Conservation (phyloP, 2,888 invertebrate genomes). For the Schizotus pectinicornis region DNA sequence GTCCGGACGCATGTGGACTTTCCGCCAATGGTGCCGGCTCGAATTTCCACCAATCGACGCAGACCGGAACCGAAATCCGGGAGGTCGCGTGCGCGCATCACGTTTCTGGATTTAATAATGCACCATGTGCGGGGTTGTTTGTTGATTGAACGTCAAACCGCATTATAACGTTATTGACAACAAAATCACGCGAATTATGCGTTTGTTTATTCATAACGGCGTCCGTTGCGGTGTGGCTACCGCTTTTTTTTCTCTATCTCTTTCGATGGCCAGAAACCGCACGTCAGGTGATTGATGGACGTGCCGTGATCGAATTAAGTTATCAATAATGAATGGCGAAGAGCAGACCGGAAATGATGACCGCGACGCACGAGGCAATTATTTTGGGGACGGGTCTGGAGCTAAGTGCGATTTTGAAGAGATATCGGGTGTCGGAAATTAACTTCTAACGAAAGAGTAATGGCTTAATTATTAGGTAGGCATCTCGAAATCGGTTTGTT, state of each 20-base stretch:
- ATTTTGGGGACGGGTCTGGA: too few relatives aligned
- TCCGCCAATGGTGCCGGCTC: slow-evolving; percentile 6
- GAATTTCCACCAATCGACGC: too few relatives aligned
- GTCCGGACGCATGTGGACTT: slow-evolving; percentile 7
- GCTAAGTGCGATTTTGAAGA: too few relatives aligned
- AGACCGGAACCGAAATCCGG: too few relatives aligned
- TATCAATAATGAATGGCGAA: slow-evolving; percentile 19
- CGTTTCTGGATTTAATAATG: slow-evolving; percentile 4
- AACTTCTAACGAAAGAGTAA: too few relatives aligned
- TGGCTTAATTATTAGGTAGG: too few relatives aligned
- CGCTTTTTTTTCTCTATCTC: slow-evolving; percentile 8
- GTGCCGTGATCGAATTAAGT: slow-evolving; percentile 23
- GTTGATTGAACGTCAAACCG: slow-evolving; percentile 26
- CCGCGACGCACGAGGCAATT: too few relatives aligned
- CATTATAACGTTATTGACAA: slow-evolving; percentile 22
- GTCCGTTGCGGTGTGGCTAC: slow-evolving; percentile 6
- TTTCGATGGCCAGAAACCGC: slow-evolving; percentile 20
- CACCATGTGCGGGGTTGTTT: slow-evolving; percentile 12
- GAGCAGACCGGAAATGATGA: too few relatives aligned
- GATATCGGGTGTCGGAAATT: too few relatives aligned
- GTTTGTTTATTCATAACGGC: slow-evolving; percentile 20
- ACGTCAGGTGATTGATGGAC: slow-evolving; percentile 29
- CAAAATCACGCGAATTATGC: slow-evolving; percentile 27
- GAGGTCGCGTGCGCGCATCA: too few relatives aligned
- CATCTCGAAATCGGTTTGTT: too few relatives aligned